Percentiles rank a stretch among this genome's conserved stretches.
These are phyloP conservation scores for Mareca penelope DNA, from an alignment of 2,797 vertebrate species.

Conservation along the genomic window DNA sequence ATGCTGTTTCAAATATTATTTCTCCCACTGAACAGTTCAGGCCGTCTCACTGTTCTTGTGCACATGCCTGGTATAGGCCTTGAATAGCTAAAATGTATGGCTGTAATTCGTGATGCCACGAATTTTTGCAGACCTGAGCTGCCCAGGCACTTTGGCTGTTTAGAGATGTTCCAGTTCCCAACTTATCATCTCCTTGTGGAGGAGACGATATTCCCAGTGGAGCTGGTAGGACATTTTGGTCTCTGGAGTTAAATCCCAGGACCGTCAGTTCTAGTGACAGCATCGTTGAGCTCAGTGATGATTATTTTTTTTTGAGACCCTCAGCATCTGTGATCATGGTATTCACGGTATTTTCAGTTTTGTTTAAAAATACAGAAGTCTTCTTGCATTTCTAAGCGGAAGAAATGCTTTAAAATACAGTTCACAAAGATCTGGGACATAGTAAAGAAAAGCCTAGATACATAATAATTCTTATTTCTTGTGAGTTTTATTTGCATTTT, in stretches of 20 bases:
- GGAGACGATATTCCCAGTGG: neutral
- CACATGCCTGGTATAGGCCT: neutral
- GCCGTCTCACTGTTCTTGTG: neutral
- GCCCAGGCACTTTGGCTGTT: neutral
- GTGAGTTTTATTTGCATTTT: neutral
- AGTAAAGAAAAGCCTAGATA: neutral
- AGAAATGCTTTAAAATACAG: neutral
- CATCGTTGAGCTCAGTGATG: neutral
- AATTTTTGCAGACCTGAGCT: neutral
- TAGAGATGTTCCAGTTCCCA: neutral
- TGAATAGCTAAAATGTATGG: neutral
- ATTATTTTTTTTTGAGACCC: neutral
- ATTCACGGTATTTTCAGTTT: neutral
- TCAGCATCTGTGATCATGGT: neutral
- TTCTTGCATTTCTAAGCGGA: neutral
- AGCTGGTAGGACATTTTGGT: neutral
- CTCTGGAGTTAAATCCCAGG: neutral
- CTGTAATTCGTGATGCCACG: neutral
- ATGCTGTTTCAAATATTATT: neutral
- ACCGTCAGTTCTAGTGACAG: neutral
- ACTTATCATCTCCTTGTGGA: accelerated
- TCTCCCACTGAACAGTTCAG: neutral
- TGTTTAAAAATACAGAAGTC: neutral
- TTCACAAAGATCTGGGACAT: neutral
- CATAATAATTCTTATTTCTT: neutral